Evolutionary conservation across 2,888 invertebrate species (phyloP).

Genomic region (Petrophora chlorosata): DNA sequence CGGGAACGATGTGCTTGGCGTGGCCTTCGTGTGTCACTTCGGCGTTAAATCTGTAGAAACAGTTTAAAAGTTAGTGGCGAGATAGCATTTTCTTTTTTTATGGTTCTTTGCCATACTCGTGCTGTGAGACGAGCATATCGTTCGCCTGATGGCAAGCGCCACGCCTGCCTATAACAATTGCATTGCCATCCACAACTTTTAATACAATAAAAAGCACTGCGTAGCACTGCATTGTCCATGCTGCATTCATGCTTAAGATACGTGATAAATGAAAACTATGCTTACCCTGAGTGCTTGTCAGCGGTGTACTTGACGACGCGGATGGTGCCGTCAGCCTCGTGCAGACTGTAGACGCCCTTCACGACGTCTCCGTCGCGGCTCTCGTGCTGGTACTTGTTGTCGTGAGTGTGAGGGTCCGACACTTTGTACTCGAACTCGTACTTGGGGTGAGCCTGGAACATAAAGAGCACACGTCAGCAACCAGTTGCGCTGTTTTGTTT

Average conservation of each 20-base stretch:
- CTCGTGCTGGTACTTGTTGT: constrained; percentile 79
- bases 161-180: too few species aligned
- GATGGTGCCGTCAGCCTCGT: constrained; percentile 76
- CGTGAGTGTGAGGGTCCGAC: too few species aligned
- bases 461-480: constrained; percentile 42
- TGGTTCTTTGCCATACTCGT: too few species aligned
- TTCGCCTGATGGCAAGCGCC: too few species aligned
- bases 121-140: too few species aligned
- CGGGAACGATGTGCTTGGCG: constrained; percentile 38
- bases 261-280: too few species aligned
- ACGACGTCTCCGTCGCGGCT: constrained; percentile 73
- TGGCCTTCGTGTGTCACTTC: constrained; percentile 35
- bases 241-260: too few species aligned
- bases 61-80: too few species aligned
- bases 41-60: constrained; percentile 41
- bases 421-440: constrained; percentile 72
- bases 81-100: too few species aligned
- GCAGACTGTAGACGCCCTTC: constrained; percentile 58
- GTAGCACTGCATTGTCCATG: too few species aligned
- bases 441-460: constrained; percentile 55
- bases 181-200: too few species aligned
- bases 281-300: constrained; percentile 71
- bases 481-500: background rate
- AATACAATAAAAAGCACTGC: too few species aligned
- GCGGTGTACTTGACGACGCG: constrained; percentile 77